Evolutionary conservation across 2,113 vertebrate genomes (phyloP), one percentile per base, ranked within the genome.

Genomic region (Nothobranchius kuhntae): DNA sequence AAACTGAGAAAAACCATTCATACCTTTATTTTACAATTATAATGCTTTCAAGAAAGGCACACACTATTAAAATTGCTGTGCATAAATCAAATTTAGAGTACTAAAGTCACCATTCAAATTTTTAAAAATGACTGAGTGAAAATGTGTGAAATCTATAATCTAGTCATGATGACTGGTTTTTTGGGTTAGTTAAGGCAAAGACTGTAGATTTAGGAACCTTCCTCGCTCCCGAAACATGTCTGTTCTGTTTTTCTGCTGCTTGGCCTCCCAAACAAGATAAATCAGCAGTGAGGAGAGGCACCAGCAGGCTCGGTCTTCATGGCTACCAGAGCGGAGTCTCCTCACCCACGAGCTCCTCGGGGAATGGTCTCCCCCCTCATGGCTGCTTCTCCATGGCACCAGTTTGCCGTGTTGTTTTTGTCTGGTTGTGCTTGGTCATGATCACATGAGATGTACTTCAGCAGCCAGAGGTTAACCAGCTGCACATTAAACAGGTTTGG

Each of bases 361-460:
- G 89, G 76, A 79, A 58, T 26, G 76, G 77, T 89, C 75, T 86
- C 83, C 75, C 81, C 68, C 74, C 68, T 24, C 36, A 0, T 68
- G 78, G 73, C 80, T 62, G 59, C 77, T 79, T 91, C 89, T 88
- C 84, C 81, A 72, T 24, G 76, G 82, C 82, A 81, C 79, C 83
- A 35, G 48, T 71, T 72, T n/a, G 45, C 76, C 79, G 63, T 88
- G 85, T 88, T 89, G 84, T 91, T 87, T 77, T 79, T 86, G 85
- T 87, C 89, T 72, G 24, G 12, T 54, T 71, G 84, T 81, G 89
- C 87, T 74, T 61, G 66, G 80, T 87, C 86, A 82, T 78, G 73
- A 44, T 58, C 26, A 26, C 36, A 11, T 3, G 8, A 44, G 48
- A 51, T 78, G 73, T 73, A 30, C 63, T 10, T 21, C 47, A 6